These are phyloP conservation scores for Styela clava DNA, from an alignment of 23 tunicate genomes.

Conservation along the genomic window DNA sequence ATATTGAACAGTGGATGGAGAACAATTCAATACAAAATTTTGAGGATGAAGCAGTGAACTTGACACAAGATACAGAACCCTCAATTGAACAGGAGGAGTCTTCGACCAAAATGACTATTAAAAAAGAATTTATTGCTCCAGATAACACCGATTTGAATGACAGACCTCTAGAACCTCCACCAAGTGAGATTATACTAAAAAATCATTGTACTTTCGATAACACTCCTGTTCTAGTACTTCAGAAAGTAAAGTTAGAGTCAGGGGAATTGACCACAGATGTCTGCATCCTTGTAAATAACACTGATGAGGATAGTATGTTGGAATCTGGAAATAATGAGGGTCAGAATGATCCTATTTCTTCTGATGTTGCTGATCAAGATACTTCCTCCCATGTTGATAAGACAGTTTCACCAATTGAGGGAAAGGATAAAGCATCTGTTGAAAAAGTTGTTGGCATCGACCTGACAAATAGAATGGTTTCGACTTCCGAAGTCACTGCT, in stretches of 20 bases:
- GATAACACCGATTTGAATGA: not conserved
- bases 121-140: not conserved
- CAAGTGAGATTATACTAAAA: not conserved
- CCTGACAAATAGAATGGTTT: not conserved
- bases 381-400: not conserved
- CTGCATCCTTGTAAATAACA: not conserved
- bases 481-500: not conserved
- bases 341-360: not conserved
- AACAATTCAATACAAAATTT: too few relatives aligned
- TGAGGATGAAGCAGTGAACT: too few relatives aligned
- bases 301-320: not conserved
- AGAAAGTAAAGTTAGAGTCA: not conserved
- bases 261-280: not conserved
- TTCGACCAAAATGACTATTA: too few relatives aligned
- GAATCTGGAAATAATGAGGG: not conserved
- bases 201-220: not conserved
- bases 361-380: not conserved
- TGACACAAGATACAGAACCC: too few relatives aligned
- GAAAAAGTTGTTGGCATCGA: too few relatives aligned
- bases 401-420: not conserved
- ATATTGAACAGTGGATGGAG: too few relatives aligned
- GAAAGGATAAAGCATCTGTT: too few relatives aligned
- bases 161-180: not conserved
- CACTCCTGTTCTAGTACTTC: not conserved
- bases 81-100: too few relatives aligned